These are phyloP conservation scores for Oriolus oriolus DNA, from an alignment of 2,113 vertebrate genomes.

Conservation along the genomic window DNA sequence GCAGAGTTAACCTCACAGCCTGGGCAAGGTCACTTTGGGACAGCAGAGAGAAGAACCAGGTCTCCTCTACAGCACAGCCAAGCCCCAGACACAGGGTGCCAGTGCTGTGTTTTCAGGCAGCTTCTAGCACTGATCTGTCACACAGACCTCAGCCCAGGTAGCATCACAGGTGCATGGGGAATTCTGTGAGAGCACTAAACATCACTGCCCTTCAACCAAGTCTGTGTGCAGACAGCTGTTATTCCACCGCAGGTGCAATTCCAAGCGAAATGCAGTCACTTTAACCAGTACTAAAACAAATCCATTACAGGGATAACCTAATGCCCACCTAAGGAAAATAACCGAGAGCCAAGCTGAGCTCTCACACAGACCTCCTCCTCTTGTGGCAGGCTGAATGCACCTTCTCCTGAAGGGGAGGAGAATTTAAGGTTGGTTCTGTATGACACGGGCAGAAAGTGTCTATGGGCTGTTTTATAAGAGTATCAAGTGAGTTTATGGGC, in stretches of 20 bases:
- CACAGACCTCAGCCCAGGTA: background rate
- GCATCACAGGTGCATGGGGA: background rate
- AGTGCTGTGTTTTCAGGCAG: background rate
- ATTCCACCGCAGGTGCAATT: background rate
- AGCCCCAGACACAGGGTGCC: background rate
- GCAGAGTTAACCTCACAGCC: background rate
- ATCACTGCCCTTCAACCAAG: background rate
- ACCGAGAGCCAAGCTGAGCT: fast-evolving
- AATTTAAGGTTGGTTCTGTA: background rate
- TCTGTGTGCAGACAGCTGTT: background rate
- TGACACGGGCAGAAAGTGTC: background rate
- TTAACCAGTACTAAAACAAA: background rate
- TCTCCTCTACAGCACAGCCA: background rate
- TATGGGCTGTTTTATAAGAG: background rate
- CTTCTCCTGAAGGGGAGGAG: background rate
- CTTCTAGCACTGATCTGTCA: too few species aligned
- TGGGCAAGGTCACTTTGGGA: background rate
- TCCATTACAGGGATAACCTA: too few species aligned
- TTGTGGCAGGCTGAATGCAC: background rate
- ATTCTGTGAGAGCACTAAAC: background rate
- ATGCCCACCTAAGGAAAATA: background rate
- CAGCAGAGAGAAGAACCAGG: background rate
- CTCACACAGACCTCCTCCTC: background rate
- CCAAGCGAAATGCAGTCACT: background rate
- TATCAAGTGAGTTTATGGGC: background rate